phyloP scores from a whole-genome alignment of 2,888 invertebrate species.

The Dysmachus trigonus region DNA sequence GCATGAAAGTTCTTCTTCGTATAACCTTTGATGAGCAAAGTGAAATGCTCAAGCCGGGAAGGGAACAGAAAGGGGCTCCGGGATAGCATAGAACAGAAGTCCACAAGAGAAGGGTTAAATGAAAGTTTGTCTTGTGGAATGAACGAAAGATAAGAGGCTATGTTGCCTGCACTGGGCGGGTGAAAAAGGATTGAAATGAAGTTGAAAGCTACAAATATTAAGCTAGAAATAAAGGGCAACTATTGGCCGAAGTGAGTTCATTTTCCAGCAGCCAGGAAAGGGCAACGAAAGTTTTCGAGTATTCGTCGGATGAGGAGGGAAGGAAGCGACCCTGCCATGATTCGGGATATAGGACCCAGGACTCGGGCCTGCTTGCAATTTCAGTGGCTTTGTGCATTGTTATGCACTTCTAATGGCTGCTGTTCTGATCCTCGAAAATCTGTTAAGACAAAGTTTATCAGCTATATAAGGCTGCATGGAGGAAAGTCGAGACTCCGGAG shows the following conservation, averaged over 20 bases:
- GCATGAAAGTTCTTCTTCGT: neutral
- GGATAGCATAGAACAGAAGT: slow-evolving; percentile 12
- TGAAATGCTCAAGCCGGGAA: slow-evolving; percentile 7
- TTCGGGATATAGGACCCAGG: neutral
- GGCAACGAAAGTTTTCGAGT: slow-evolving; percentile 32
- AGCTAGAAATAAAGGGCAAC: slow-evolving; percentile 32
- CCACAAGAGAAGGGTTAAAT: slow-evolving; percentile 31
- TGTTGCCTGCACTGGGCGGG: neutral
- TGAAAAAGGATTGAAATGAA: slow-evolving; percentile 19
- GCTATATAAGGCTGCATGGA: neutral
- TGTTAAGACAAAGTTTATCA: slow-evolving; percentile 38
- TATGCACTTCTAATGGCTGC: slow-evolving; percentile 32
- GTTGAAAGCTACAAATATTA: slow-evolving; percentile 25
- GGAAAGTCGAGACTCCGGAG: neutral
- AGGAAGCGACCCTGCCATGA: neutral
- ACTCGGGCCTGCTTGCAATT: neutral
- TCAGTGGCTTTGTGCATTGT: slow-evolving; percentile 24
- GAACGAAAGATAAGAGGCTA: slow-evolving; percentile 34
- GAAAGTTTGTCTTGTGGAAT: slow-evolving; percentile 39
- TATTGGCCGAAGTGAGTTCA: slow-evolving; percentile 32
- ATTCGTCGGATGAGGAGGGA: neutral
- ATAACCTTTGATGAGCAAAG: slow-evolving; percentile 39
- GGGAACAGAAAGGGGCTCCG: neutral
- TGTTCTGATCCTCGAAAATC: slow-evolving; percentile 13
- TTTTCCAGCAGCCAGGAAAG: slow-evolving; percentile 10